phyloP scores from a whole-genome alignment of 2,113 vertebrate genomes.

The Epinephelus moara region DNA sequence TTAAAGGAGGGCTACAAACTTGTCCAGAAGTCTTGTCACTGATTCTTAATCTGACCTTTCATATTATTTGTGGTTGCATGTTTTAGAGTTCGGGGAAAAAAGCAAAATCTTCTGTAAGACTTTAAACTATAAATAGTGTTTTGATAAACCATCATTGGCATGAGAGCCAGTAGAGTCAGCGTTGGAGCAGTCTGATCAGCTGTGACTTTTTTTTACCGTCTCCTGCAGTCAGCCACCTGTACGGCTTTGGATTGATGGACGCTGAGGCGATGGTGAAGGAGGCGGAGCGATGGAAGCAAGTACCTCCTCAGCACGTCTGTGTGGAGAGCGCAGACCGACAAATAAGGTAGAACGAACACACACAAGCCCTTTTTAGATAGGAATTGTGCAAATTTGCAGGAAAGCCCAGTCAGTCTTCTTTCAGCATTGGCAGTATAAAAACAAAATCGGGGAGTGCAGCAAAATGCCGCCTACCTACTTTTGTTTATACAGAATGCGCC shows the following conservation, averaged over 20 bases:
- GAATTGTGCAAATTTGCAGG: no score
- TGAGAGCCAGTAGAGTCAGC: background rate
- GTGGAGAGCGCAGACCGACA: constrained; percentile 97
- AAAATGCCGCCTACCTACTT: no score
- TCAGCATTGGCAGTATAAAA: no score
- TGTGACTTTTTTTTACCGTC: constrained; percentile 18
- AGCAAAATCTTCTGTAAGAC: background rate
- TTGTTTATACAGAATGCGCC: no score
- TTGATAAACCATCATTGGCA: background rate
- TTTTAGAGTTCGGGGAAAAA: background rate
- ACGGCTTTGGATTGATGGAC: constrained; percentile 99
- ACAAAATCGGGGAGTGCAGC: no score
- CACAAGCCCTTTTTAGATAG: background rate
- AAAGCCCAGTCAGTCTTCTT: no score
- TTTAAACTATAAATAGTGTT: background rate
- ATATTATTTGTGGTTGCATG: background rate
- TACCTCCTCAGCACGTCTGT: constrained; percentile 95
- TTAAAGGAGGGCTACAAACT: background rate
- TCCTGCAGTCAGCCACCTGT: constrained; percentile 87
- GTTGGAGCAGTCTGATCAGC: background rate
- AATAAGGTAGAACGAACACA: constrained; percentile 89
- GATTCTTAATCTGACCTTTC: background rate
- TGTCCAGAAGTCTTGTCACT: background rate
- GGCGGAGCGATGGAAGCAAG: constrained; percentile 95
- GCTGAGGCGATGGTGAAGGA: constrained; percentile 99